A percentile compares a stretch with the other conserved stretches of the same genome.
Conservation (phyloP, 2,797 vertebrate genomes). For the Rhabdomys pumilio region DNA sequence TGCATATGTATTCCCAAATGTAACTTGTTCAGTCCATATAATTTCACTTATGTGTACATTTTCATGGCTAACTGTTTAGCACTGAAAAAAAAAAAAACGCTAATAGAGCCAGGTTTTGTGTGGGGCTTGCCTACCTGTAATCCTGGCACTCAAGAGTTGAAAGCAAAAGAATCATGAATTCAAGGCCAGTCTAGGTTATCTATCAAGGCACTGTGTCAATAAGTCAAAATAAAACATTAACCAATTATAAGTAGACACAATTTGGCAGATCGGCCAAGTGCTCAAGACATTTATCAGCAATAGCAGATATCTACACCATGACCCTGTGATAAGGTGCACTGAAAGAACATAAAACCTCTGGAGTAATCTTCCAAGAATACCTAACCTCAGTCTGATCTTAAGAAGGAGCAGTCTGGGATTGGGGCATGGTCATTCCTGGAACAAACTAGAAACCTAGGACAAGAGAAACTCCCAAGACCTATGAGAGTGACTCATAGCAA, state of each 20-base stretch:
- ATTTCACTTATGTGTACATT: background rate
- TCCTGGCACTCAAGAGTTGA: background rate
- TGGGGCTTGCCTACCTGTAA: background rate
- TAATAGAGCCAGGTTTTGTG: background rate
- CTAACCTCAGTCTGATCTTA: conserved; percentile 7
- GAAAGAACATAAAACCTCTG: background rate
- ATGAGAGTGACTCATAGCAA: background rate
- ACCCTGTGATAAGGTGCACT: background rate
- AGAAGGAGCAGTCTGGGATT: background rate
- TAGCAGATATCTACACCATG: background rate
- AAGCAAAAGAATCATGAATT: background rate
- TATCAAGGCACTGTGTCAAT: background rate
- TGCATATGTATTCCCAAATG: background rate
- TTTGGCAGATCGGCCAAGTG: conserved; percentile 35
- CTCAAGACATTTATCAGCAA: conserved; percentile 28
- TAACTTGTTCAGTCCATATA: background rate
- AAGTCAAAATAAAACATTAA: conserved; percentile 3
- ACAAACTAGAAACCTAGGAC: background rate
- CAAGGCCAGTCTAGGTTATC: background rate
- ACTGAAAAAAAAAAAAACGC: background rate
- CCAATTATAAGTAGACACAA: conserved; percentile 16
- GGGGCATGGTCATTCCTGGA: background rate
- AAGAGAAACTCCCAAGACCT: background rate
- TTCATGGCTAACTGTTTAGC: background rate
- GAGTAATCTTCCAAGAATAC: background rate